Evolutionary conservation across 1,140 invertebrate species (phyloP).

Genomic region (Ditylenchus dipsaci): DNA sequence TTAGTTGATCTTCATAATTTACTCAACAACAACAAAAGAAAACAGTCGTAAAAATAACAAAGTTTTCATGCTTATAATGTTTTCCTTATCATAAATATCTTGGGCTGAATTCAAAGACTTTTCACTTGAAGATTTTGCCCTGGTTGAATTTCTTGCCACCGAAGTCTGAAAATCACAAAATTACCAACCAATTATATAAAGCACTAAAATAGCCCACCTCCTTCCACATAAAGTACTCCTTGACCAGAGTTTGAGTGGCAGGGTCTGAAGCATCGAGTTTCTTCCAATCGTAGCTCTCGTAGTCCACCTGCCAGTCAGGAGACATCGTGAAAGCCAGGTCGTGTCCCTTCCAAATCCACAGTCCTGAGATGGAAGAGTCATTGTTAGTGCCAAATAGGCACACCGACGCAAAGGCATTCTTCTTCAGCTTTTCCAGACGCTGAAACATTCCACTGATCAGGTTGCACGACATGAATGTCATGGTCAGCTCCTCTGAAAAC

Average conservation of each 20-base stretch:
- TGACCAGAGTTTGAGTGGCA: conserved; percentile 82
- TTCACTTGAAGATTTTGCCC: conserved; percentile 96
- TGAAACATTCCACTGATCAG: conserved; percentile 92
- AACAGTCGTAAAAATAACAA: not conserved
- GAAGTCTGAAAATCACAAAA: conserved; percentile 8
- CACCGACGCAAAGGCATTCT: conserved; percentile 86
- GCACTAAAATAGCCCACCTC: conserved; percentile 55
- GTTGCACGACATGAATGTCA: conserved; percentile 70
- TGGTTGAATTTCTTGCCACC: conserved; percentile 87
- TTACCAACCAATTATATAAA: not conserved
- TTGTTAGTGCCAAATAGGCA: conserved; percentile 88
- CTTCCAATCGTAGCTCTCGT: conserved; percentile 91
- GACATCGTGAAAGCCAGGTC: conserved; percentile 80
- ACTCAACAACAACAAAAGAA: conserved; percentile 12
- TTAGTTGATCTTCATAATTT: conserved; percentile 2
- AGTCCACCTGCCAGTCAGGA: conserved; percentile 74
- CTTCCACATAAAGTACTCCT: conserved; percentile 86
- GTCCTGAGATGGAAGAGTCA: conserved; percentile 84
- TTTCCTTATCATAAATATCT: no score
- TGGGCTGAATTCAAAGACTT: not conserved
- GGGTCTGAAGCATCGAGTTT: conserved; percentile 79
- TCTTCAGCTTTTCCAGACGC: conserved; percentile 92
- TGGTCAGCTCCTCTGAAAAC: not conserved
- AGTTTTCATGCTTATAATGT: not conserved
- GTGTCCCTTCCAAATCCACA: conserved; percentile 94